These are phyloP conservation scores for Heliconius sara DNA, from an alignment of 2,888 invertebrate genomes.

Conservation along the genomic window DNA sequence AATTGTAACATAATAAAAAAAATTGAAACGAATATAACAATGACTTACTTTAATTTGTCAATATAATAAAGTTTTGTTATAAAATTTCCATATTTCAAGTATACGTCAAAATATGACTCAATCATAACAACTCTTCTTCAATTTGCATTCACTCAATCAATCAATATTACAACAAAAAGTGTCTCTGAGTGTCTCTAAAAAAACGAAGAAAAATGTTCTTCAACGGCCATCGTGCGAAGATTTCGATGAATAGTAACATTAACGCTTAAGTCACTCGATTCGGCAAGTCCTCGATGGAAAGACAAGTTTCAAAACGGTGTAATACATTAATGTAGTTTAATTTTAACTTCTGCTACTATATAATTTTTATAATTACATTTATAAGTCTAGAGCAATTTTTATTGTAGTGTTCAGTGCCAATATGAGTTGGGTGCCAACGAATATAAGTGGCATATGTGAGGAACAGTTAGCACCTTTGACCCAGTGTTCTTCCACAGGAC, in stretches of 20 bases:
- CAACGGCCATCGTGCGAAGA: not conserved
- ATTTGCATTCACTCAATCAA: not conserved
- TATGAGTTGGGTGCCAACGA: constrained; percentile 81
- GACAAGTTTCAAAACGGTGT: not conserved
- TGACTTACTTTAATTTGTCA: too few relatives aligned
- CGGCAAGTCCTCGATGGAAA: not conserved
- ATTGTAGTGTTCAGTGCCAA: not conserved
- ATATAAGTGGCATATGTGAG: constrained; percentile 81
- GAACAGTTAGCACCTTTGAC: constrained; percentile 80
- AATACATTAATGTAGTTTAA: not conserved
- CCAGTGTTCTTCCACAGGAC: constrained; percentile 84
- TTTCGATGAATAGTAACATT: not conserved
- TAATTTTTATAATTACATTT: not conserved
- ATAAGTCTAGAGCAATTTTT: not conserved
- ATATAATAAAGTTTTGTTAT: too few relatives aligned
- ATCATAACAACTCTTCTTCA: too few relatives aligned
- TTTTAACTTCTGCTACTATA: not conserved
- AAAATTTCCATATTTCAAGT: too few relatives aligned
- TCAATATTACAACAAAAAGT: not conserved
- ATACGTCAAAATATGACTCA: too few relatives aligned
- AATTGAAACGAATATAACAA: too few relatives aligned
- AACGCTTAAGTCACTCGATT: not conserved
- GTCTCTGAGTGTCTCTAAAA: too few relatives aligned
- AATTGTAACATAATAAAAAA: too few relatives aligned
- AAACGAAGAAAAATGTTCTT: not conserved